Percentiles rank a stretch among this genome's conserved stretches.
Evolutionary conservation across 2,113 vertebrate species (phyloP).

Genomic region (Gnathonemus longibarbis): DNA sequence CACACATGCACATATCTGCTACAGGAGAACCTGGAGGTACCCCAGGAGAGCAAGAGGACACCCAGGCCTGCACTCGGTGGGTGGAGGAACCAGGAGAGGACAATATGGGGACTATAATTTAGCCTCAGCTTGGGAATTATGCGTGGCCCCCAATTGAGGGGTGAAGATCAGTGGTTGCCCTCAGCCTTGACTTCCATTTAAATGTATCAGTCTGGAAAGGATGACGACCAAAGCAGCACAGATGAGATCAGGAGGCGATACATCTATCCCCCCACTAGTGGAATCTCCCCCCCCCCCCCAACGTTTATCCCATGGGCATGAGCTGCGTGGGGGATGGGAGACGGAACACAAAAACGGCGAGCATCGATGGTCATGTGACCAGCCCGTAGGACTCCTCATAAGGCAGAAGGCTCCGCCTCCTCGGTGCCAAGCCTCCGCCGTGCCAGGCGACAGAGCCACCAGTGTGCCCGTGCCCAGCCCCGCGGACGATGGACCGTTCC

Average conservation of each 20-base stretch:
- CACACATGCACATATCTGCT: background rate
- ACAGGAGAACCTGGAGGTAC: background rate
- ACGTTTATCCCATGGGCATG: background rate
- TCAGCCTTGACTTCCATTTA: background rate
- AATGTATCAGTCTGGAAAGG: background rate
- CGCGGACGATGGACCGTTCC: background rate
- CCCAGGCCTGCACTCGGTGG: background rate
- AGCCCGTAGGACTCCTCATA: background rate
- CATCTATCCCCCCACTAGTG: background rate
- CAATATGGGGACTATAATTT: background rate
- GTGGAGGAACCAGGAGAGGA: background rate
- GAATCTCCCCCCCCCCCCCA: background rate
- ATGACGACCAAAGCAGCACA: background rate
- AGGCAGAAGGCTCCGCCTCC: slow-evolving; percentile 38
- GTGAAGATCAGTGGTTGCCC: background rate
- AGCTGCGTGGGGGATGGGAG: background rate
- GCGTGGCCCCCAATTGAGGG: background rate
- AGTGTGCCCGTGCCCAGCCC: slow-evolving; percentile 19
- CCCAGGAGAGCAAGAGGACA: background rate
- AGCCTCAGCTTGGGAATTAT: background rate
- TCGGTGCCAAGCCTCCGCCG: slow-evolving; percentile 30
- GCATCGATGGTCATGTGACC: slow-evolving; percentile 26
- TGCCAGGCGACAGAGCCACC: background rate
- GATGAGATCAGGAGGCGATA: background rate
- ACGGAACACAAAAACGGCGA: background rate